Conservation (phyloP, 2,113 vertebrate species). For the Jacana jacana region DNA sequence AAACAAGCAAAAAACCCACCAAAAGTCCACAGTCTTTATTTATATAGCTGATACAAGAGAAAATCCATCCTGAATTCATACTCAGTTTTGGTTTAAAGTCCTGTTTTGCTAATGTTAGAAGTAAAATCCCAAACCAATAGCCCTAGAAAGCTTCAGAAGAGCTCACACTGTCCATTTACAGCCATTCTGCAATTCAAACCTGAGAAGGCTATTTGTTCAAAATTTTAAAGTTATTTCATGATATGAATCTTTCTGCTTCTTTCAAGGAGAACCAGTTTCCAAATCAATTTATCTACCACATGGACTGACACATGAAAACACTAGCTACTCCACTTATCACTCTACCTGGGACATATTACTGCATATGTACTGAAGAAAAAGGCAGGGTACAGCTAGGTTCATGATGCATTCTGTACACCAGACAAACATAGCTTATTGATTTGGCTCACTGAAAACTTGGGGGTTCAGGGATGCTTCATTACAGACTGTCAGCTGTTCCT, state of each 20-base stretch:
- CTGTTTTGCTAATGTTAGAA: background rate
- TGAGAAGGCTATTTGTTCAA: background rate
- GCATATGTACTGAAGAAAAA: background rate
- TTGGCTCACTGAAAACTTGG: background rate
- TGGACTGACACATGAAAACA: background rate
- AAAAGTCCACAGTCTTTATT: background rate
- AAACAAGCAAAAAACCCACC: no score
- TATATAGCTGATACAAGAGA: background rate
- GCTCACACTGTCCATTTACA: background rate
- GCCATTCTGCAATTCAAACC: background rate
- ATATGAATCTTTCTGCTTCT: background rate
- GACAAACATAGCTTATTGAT: background rate
- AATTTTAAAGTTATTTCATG: background rate
- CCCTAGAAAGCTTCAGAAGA: background rate
- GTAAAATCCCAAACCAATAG: background rate
- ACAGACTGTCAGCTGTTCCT: background rate
- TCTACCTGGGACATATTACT: background rate
- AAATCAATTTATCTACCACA: background rate
- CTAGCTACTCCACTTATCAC: background rate
- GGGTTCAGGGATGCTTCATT: background rate
- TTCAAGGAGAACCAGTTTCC: background rate
- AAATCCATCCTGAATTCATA: background rate
- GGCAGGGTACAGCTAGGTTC: background rate
- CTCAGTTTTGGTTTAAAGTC: background rate
- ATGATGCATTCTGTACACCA: fast-evolving